phyloP scores from a whole-genome alignment of 2,888 invertebrate genomes.

The Andrena haemorrhoa region DNA sequence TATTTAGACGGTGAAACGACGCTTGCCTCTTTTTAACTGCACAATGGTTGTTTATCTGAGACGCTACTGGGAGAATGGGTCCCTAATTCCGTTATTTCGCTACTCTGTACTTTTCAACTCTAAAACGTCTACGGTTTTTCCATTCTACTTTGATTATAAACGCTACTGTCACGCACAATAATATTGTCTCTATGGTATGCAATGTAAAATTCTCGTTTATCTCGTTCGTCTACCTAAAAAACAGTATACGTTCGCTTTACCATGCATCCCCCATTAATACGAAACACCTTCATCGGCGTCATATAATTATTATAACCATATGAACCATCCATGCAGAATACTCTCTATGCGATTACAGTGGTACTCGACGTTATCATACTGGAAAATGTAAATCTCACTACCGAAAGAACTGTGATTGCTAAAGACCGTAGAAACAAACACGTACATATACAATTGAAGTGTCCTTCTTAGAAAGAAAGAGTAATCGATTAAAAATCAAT shows the following conservation, averaged over 20 bases:
- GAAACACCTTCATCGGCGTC: conserved; percentile 38
- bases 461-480: conserved; percentile 25
- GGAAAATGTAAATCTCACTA: conserved; percentile 33
- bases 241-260: conserved; percentile 54
- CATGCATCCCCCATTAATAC: conserved; percentile 52
- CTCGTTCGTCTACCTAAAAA: conserved; percentile 57
- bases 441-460: conserved; percentile 38
- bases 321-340: conserved; percentile 48
- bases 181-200: conserved; percentile 77
- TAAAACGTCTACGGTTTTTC: conserved; percentile 61
- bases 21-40: conserved; percentile 12
- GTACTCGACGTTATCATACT: conserved; percentile 41
- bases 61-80: conserved; percentile 61
- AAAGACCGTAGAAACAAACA: conserved; percentile 38
- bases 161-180: conserved; percentile 68
- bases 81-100: conserved; percentile 56
- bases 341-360: conserved; percentile 24
- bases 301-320: conserved; percentile 43
- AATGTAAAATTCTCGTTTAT: conserved; percentile 64
- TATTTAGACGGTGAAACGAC: conserved; percentile 20
- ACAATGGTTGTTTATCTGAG: conserved; percentile 22
- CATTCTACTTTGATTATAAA: conserved; percentile 78
- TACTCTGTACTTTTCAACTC: conserved; percentile 54
- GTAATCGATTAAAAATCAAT: conserved; percentile 36
- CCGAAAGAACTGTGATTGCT: conserved; percentile 17